phyloP scores from a whole-genome alignment of 2,888 invertebrate species.

The Poecilus cupreus region DNA sequence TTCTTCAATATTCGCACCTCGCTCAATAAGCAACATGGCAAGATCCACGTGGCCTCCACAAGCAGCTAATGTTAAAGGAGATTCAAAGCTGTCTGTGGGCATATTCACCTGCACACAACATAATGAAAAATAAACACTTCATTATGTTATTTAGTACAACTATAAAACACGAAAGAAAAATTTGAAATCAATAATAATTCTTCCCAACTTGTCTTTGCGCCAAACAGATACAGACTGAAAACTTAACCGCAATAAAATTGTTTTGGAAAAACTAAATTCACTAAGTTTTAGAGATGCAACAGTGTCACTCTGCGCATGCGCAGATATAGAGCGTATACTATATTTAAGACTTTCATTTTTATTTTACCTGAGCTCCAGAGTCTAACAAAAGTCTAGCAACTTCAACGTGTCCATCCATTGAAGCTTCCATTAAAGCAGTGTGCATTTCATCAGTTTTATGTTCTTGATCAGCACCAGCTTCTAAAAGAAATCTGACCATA shows the following conservation, averaged over 20 bases:
- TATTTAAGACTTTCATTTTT: no score
- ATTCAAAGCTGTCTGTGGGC: conserved; percentile 99
- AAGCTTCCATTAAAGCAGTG: conserved; percentile 99
- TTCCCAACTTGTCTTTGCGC: no score
- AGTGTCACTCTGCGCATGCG: no score
- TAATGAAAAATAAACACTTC: no score
- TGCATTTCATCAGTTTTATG: conserved; percentile 99
- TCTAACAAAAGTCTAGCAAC: conserved; percentile 95
- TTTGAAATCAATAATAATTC: no score
- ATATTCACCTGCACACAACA: conserved; percentile 87
- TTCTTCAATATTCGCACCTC: conserved; percentile 99
- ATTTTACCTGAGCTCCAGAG: conserved; percentile 93
- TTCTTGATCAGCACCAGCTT: conserved; percentile 97
- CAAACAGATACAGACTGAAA: no score
- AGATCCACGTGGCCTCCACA: conserved; percentile 99
- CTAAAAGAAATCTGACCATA: conserved; percentile 96
- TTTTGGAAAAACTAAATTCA: no score
- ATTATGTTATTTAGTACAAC: no score
- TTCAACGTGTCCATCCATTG: conserved; percentile 99
- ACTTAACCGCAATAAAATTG: no score
- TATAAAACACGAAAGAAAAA: no score
- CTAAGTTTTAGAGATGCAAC: no score
- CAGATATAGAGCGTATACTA: no score
- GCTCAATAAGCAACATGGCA: conserved; percentile 94
- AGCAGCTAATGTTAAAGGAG: conserved; percentile 97